phyloP scores from a whole-genome alignment of 2,113 vertebrate species.

The Dicaeum eximium region DNA sequence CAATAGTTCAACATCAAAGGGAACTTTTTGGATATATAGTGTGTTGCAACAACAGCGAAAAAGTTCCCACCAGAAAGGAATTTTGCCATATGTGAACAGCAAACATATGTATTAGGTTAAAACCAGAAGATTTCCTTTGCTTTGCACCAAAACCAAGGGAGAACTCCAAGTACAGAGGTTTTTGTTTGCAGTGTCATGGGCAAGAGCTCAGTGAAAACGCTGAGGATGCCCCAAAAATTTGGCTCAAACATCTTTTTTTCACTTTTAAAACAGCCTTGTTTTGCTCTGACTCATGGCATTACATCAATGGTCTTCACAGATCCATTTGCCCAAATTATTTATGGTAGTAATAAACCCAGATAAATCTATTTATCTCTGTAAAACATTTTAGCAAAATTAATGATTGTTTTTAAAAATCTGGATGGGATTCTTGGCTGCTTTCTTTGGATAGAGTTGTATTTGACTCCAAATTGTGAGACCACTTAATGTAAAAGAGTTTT shows the following conservation, averaged over 20 bases:
- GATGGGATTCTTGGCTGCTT: neutral
- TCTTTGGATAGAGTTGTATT: neutral
- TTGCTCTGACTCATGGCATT: neutral
- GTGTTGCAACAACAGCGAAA: conserved; percentile 69
- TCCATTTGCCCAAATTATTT: neutral
- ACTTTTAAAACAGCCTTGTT: neutral
- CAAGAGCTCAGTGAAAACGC: neutral
- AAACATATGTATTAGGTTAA: conserved; percentile 61
- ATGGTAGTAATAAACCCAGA: neutral
- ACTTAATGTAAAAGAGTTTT: neutral
- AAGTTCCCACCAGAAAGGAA: conserved; percentile 67
- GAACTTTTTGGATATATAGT: conserved; percentile 66
- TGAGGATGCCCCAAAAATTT: neutral
- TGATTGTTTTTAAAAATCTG: neutral
- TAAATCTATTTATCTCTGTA: neutral
- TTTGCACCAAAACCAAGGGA: conserved; percentile 46
- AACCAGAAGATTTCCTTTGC: conserved; percentile 71
- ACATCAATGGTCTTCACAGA: neutral
- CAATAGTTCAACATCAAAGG: conserved; percentile 71
- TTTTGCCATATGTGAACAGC: conserved; percentile 55
- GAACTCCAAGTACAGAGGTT: neutral
- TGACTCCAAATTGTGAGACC: neutral
- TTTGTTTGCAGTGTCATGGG: neutral
- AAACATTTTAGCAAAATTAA: neutral
- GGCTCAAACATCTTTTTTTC: neutral